Conservation (phyloP, 2,888 invertebrate genomes). For the Drosophila anceps region DNA sequence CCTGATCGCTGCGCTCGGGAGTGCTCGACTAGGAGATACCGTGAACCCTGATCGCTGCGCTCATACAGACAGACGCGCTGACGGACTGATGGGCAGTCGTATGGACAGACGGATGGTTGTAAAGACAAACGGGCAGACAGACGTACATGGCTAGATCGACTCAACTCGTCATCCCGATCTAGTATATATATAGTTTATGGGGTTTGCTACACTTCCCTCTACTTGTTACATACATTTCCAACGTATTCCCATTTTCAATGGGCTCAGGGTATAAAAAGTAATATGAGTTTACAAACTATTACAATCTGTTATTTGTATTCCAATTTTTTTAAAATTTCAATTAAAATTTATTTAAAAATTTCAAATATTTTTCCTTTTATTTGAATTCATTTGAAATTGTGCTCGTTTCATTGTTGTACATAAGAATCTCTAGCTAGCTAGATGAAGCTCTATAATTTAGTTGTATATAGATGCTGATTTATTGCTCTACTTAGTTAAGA, state of each 20-base stretch:
- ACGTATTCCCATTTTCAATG: not conserved
- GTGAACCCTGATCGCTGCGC: no score
- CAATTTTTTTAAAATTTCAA: not conserved
- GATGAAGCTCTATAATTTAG: constrained; percentile 29
- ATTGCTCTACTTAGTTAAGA: constrained; percentile 54
- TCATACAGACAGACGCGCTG: no score
- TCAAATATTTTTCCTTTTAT: not conserved
- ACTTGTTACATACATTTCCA: not conserved
- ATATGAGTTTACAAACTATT: no score
- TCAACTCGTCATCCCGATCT: not conserved
- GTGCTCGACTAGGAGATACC: no score
- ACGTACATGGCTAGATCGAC: not conserved
- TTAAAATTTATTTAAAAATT: not conserved
- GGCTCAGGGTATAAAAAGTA: not conserved
- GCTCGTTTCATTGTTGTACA: not conserved
- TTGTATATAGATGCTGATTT: constrained; percentile 49
- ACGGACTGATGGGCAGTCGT: no score
- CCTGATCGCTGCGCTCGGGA: no score
- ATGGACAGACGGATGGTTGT: not conserved
- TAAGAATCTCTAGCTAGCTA: not conserved
- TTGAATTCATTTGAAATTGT: not conserved
- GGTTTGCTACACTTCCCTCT: not conserved
- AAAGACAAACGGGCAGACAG: not conserved
- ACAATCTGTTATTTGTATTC: no score
- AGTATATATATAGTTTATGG: no score